phyloP scores from a whole-genome alignment of 2,797 vertebrate genomes.

The Gymnothorax reevesii region DNA sequence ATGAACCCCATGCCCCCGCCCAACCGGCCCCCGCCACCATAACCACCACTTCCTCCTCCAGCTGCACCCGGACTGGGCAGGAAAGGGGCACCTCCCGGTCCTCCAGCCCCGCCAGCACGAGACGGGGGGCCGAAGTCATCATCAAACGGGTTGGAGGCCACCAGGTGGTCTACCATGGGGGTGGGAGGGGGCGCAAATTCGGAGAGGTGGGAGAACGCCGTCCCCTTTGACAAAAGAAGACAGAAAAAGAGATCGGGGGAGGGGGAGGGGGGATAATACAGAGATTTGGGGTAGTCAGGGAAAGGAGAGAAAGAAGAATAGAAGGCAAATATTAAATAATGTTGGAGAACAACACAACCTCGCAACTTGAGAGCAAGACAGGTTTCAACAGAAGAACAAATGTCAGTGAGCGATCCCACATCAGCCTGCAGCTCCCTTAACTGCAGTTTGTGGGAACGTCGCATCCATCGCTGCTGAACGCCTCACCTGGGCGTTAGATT shows the following conservation, averaged over 20 bases:
- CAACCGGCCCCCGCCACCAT: constrained; percentile 77
- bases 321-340: background rate
- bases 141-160: constrained; percentile 96
- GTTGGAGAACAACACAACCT: background rate
- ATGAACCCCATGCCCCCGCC: constrained; percentile 75
- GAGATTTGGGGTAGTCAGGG: background rate
- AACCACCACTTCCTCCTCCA: constrained; percentile 30
- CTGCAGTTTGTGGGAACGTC: background rate
- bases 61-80: constrained; percentile 75
- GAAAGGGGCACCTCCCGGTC: constrained; percentile 80
- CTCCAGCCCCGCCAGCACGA: constrained; percentile 68
- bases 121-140: constrained; percentile 90
- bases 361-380: background rate
- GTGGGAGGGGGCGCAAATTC: constrained; percentile 97
- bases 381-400: background rate
- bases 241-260: background rate
- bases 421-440: background rate
- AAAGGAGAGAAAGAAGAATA: background rate
- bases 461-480: background rate
- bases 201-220: constrained; percentile 93
- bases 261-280: background rate
- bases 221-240: constrained; percentile 70
- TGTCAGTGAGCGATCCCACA: background rate
- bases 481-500: constrained; percentile 90
- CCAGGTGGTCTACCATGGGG: constrained; percentile 96